These are phyloP conservation scores for Vidua chalybeata DNA, from an alignment of 2,113 vertebrate genomes.

Conservation along the genomic window DNA sequence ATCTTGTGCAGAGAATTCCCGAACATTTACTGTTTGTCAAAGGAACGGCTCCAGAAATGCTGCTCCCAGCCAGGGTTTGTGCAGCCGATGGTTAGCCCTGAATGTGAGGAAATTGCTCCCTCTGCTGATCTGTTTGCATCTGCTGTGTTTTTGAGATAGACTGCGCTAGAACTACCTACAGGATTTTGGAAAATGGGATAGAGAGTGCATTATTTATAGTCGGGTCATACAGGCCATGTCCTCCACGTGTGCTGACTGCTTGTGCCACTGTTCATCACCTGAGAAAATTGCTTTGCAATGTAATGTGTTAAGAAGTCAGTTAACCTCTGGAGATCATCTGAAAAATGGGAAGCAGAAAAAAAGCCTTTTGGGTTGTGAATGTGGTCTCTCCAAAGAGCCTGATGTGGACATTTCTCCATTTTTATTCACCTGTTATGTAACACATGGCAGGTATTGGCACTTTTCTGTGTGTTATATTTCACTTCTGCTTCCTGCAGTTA, in stretches of 20 bases:
- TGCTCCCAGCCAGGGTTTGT: neutral
- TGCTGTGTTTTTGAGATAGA: neutral
- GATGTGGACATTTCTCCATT: neutral
- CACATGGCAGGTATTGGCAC: neutral
- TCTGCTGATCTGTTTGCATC: neutral
- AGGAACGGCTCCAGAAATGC: fast-evolving
- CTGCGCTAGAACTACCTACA: neutral
- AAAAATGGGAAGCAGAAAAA: neutral
- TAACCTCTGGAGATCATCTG: neutral
- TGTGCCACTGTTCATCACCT: neutral
- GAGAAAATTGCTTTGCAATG: neutral
- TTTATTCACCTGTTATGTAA: neutral
- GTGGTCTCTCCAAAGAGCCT: neutral
- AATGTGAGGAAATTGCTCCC: neutral
- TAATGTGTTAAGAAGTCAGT: neutral
- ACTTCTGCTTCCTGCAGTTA: neutral
- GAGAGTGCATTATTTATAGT: neutral
- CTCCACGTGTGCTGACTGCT: neutral
- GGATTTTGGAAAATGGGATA: neutral
- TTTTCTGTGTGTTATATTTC: neutral
- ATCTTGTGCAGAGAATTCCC: neutral
- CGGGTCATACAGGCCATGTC: fast-evolving
- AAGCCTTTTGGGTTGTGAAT: neutral
- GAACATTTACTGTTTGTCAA: neutral
- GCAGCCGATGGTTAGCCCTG: neutral